Base-by-base conservation (phyloP, 2,888 invertebrate genomes). In the Rhamphomyia laevipes region DNA sequence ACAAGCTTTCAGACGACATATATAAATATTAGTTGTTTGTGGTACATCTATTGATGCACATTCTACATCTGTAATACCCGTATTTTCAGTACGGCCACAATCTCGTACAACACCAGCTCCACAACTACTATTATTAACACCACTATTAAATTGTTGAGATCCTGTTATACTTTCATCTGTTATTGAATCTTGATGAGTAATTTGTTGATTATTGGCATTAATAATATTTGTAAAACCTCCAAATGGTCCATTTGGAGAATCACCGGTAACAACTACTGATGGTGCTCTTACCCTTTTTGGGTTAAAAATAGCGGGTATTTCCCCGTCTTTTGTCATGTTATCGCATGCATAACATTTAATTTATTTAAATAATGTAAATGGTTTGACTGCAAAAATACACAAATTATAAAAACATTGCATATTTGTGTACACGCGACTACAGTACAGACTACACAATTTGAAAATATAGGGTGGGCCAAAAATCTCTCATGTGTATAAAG, bases 271-370 rank as follows among this genome's bases (percentile, higher is more conserved):
- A 61, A 82, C 81, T 56, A 82, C 82, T 48, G 81, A 80, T 55
- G 82, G 82, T 51, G 82, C 76, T 53, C 81, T 76, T 50, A 79
- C 80, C 57, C 81, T 74, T 64, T 80, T 80, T 42, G 86, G 86
- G 71, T 86, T 85, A 71, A 86, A 86, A 63, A 86, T 86, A 57
- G 86, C 85, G 57, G 85, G 82, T 71, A 86, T 78, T 68, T 86
- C 85, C 60, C 81, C 82, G 76, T 82, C 82, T 58, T 81, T 74
- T 57, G 78, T 81, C 82, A 82, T 82, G 15, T 7, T 27, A 27
- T 27, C 23, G 7, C 9, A 7, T 6, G 23, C 23, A 27, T 27
- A 27, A 4, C 23, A 27, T 27, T 27, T 6, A 27, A 7, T 27
- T 27, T 27, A 6, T 4, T 27, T 27, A 21, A 21, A 4, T 27